Base-by-base conservation (phyloP, 92 coral and sea anemone genomes). In the Actinostola sp. region DNA sequence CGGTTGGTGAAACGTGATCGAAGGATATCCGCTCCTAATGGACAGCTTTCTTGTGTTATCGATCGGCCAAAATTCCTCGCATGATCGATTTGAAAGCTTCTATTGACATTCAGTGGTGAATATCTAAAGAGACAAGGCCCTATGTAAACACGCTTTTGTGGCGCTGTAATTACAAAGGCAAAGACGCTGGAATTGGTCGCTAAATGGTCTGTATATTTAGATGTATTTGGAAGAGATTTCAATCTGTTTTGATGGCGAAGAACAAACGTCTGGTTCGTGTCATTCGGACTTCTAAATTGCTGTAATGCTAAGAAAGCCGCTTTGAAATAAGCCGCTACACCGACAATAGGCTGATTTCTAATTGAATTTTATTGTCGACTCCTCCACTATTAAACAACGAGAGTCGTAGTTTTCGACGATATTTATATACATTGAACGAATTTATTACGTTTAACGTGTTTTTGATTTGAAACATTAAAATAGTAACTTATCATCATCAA, bases 111-210 rank as follows among this genome's bases (percentile, higher is more conserved):
- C 17, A 51, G 41, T 36, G 36, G 61, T 51, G 74, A 68, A 68
- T 68, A 50, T 49, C 41, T 50, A 50, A 50, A 27, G 27, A 52
- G 28, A 68, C 24, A 68, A 68, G 59, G 46, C 62, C 74, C 34
- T 51, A 68, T n/a, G 74, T 68, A 68, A 68, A 68, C 74, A 68
- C 20, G 9, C 45, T 45, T 32, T 68, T 68, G 74, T 68, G 25
- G 32, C 11, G 61, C 38, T 20, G 34, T 68, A 68, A 68, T 68
- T 68, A 68, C 74, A 55, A 52, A 68, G 49, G 62, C 74, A 56
- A 51, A 35, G 49, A 32, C 19, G 27, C 48, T 52, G 27, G 31
- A 68, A 55, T 50, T 68, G 59, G 42, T 68, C 27, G 38, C 63
- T 57, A 57, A 57, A 28, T 57, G 36, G 36, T 57, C 2, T 57